Percentiles rank a stretch among this genome's conserved stretches.
Conservation (phyloP, 2,888 invertebrate genomes). For the Euplexia lucipara region DNA sequence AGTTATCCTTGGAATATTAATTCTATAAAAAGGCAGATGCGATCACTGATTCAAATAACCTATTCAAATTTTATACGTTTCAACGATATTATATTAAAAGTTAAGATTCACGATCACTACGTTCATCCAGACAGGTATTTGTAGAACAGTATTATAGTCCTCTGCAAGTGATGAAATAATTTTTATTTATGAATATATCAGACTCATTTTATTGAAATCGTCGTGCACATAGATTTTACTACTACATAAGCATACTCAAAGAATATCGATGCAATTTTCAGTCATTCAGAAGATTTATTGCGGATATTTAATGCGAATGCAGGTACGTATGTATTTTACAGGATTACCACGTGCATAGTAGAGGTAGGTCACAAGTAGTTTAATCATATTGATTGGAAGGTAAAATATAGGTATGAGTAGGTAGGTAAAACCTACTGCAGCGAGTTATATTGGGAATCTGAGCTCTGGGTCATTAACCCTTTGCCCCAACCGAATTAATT, state of each 20-base stretch:
- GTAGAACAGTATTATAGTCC: background rate
- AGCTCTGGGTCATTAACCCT: background rate
- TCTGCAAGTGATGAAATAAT: background rate
- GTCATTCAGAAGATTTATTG: background rate
- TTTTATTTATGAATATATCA: no score
- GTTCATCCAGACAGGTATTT: slow-evolving; percentile 3
- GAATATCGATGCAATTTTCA: background rate
- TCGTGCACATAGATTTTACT: no score
- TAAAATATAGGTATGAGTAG: background rate
- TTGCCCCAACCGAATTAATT: background rate
- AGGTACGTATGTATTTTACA: background rate
- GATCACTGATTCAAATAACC: slow-evolving; percentile 36
- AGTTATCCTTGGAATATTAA: slow-evolving; percentile 32
- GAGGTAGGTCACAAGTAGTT: background rate
- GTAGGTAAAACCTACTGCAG: background rate
- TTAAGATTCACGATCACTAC: slow-evolving; percentile 13
- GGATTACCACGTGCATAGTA: background rate
- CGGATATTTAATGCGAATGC: background rate
- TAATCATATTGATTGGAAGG: background rate
- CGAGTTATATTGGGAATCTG: slow-evolving; percentile 13
- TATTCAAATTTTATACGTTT: slow-evolving; percentile 37
- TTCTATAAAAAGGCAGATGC: slow-evolving; percentile 14
- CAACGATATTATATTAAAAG: slow-evolving; percentile 41
- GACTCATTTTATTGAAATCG: no score
- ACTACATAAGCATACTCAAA: no score